Base-by-base conservation (phyloP, 2,113 vertebrate species). In the Sitta europaea region DNA sequence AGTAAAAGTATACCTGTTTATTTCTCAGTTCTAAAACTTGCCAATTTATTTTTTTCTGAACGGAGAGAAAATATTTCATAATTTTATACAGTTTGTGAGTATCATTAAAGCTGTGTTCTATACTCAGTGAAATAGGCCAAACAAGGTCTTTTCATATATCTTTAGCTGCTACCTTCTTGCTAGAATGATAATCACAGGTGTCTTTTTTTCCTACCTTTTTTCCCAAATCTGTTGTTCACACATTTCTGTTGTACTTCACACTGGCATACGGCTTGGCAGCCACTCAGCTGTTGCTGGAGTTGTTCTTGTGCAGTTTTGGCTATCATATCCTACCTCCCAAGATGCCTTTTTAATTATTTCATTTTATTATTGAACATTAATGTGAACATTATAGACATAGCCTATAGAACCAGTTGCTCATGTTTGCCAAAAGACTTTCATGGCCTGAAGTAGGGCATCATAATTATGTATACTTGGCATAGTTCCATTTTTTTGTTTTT, bases 191-290 rank as follows among this genome's bases (percentile, higher is more conserved):
- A 51, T 88, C 71, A 51, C 85, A 96, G 81, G 71, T 94, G 59
- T 59, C 58, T n/a, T 47, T 83, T 91, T 93, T 80, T 47, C 12
- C 43, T 86, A 82, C 75, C 74, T 92, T 85, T 92, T 45, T 33
- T 74, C 25, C 24, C 22, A 80, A 50, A 71, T 80, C 63, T 88
- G 93, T 79, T 94, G 55, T 96, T 97, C 75, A 74, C 95, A 90
- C 90, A 22, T 88, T 93, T 94, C 31, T 71, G 78, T 74, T 95
- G 43, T 74, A 48, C 40, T 88, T 93, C 79, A 88, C 90, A 77
- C 55, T 59, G 63, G 40, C 83, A 70, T 80, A 55, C 1, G 2
- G 6, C 65, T 94, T 96, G 82, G 85, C 96, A 96, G 75, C 36
- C 78, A 35, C 59, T 96, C 63, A 86, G 40, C 31, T 88, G 29